These are phyloP conservation scores for Linnaemya tessellans DNA, from an alignment of 2,888 invertebrate genomes.

Conservation along the genomic window DNA sequence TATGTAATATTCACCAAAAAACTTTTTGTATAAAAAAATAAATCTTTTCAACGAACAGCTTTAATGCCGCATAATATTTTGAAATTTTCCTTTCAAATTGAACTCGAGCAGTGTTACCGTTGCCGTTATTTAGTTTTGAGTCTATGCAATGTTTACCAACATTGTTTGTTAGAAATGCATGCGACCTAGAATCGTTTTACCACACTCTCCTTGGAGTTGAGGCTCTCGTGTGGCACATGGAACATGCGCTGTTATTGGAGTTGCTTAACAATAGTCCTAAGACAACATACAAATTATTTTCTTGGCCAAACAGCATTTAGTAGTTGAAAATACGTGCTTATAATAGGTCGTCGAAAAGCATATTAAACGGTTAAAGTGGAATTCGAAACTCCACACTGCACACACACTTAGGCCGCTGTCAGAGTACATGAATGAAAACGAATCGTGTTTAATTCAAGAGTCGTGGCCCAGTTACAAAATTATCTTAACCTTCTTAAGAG, in stretches of 20 bases:
- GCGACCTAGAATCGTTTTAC: slow-evolving; percentile 24
- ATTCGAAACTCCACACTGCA: neutral
- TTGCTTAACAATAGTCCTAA: slow-evolving; percentile 57
- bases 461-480: slow-evolving; percentile 41
- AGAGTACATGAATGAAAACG: slow-evolving; percentile 1
- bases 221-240: neutral
- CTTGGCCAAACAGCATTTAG: slow-evolving; percentile 56
- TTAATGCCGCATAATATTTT: too few species aligned
- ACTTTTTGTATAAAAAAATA: too few species aligned
- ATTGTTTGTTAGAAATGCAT: slow-evolving; percentile 37
- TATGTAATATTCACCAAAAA: too few species aligned
- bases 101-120: slow-evolving; percentile 1
- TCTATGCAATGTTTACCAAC: slow-evolving; percentile 23
- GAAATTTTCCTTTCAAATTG: too few species aligned
- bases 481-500: slow-evolving; percentile 7
- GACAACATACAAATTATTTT: slow-evolving; percentile 62
- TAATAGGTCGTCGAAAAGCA: slow-evolving; percentile 60
- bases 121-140: neutral
- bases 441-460: slow-evolving; percentile 6
- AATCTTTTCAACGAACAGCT: too few species aligned
- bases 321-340: slow-evolving; percentile 66
- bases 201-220: neutral
- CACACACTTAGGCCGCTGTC: slow-evolving; percentile 5
- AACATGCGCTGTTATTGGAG: slow-evolving; percentile 36
- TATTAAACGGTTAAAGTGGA: slow-evolving; percentile 43